Percentiles rank a stretch among this genome's conserved stretches.
Conservation (phyloP, 2,113 vertebrate species). For the Motacilla tschutschensis region DNA sequence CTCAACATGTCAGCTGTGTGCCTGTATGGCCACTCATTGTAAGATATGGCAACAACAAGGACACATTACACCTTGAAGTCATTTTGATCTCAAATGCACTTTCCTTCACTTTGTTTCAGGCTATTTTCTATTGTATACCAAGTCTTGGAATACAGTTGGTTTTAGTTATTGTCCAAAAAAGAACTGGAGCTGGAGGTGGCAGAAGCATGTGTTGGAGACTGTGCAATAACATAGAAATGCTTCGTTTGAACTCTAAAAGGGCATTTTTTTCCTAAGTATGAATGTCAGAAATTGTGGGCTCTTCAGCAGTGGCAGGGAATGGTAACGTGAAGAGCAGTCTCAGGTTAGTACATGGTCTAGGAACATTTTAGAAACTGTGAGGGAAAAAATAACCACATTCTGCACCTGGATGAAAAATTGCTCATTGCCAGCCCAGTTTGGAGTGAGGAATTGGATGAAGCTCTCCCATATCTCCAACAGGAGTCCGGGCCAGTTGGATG, state of each 20-base stretch:
- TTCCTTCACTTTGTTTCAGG: conserved; percentile 1
- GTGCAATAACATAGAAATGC: background rate
- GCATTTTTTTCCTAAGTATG: background rate
- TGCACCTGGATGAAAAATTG: background rate
- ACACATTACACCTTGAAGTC: background rate
- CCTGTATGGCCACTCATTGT: background rate
- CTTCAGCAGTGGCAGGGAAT: background rate
- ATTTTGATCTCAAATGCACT: background rate
- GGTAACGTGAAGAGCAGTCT: background rate
- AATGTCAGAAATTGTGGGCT: background rate
- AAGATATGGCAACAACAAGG: background rate
- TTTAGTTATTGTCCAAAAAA: background rate
- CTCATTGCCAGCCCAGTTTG: background rate
- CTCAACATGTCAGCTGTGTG: background rate
- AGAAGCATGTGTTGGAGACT: background rate
- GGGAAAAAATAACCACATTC: background rate
- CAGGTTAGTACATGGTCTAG: background rate
- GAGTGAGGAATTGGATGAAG: background rate
- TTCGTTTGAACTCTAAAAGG: background rate
- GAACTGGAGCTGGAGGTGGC: background rate
- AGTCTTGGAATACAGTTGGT: background rate
- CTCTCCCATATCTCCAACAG: accelerated
- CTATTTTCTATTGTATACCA: background rate
- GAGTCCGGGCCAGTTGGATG: background rate
- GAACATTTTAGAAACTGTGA: background rate